Percentiles rank a stretch among this genome's conserved stretches.
These are phyloP conservation scores for Cetonia aurata DNA, from an alignment of 2,888 invertebrate species.

Conservation along the genomic window DNA sequence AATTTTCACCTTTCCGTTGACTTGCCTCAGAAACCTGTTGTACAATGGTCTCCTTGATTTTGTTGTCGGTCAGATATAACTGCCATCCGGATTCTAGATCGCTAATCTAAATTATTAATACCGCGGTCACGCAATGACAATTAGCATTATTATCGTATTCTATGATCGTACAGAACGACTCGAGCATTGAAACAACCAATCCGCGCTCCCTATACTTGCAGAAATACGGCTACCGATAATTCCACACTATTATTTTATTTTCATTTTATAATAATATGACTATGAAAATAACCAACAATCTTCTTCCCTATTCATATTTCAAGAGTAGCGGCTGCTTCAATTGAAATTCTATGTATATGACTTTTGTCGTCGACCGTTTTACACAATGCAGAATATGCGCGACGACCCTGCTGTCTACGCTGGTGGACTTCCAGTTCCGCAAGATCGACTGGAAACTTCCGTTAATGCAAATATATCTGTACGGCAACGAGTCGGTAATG, in stretches of 20 bases:
- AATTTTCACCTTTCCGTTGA: too few relatives aligned
- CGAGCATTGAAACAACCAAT: conserved; percentile 2
- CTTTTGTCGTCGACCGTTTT: too few relatives aligned
- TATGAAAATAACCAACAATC: too few relatives aligned
- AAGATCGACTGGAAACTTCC: conserved; percentile 31
- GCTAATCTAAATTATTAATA: conserved; percentile 7
- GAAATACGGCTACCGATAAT: background rate
- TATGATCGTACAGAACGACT: conserved; percentile 11
- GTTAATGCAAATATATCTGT: conserved; percentile 8
- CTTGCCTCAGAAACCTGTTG: too few relatives aligned
- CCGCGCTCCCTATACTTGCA: background rate
- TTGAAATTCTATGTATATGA: too few relatives aligned
- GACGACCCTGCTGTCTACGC: background rate
- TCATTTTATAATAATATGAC: background rate
- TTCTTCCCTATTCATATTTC: too few relatives aligned
- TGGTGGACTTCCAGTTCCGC: conserved; percentile 15
- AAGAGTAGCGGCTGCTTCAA: too few relatives aligned
- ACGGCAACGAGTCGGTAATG: background rate
- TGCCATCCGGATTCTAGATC: conserved; percentile 12
- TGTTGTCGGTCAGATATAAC: conserved; percentile 2
- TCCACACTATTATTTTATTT: background rate
- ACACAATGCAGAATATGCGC: too few relatives aligned
- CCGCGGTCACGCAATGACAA: conserved; percentile 19
- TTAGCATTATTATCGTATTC: conserved; percentile 19
- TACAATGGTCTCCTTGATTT: background rate